These are phyloP conservation scores for Geopemphigus sp. DNA, from an alignment of 1,140 invertebrate genomes.

Conservation along the genomic window DNA sequence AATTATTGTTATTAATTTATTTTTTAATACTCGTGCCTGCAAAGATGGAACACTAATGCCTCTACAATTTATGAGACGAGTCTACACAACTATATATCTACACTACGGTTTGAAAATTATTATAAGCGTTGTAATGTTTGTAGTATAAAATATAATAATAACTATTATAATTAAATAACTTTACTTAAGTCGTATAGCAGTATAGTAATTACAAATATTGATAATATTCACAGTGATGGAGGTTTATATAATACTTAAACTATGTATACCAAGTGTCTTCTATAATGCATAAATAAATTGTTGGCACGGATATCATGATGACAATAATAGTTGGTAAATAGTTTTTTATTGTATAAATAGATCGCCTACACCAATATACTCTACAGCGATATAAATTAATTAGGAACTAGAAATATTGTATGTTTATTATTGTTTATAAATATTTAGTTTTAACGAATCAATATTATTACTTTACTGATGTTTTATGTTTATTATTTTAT, in stretches of 20 bases:
- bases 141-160: slow-evolving; percentile 20
- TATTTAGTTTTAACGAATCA: too few relatives aligned
- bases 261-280: neutral
- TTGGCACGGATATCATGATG: slow-evolving; percentile 44
- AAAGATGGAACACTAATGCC: slow-evolving; percentile 5
- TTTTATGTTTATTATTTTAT: neutral
- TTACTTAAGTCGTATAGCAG: slow-evolving; percentile 2
- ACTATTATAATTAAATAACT: neutral
- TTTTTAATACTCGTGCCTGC: too few relatives aligned
- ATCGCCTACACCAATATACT: neutral
- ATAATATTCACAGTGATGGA: neutral
- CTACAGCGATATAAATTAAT: neutral
- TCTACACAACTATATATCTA: neutral
- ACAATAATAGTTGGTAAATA: slow-evolving; percentile 25
- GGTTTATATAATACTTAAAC: slow-evolving; percentile 2
- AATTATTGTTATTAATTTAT: too few relatives aligned
- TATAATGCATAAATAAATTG: slow-evolving; percentile 22
- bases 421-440: neutral
- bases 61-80: neutral
- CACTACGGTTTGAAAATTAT: slow-evolving; percentile 2
- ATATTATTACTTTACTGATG: neutral
- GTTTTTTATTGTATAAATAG: slow-evolving; percentile 28
- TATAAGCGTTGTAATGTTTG: slow-evolving; percentile 37
- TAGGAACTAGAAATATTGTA: neutral
- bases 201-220: slow-evolving; percentile 8